Percentiles rank a stretch among this genome's conserved stretches.
Conservation (phyloP, 1,140 invertebrate species). For the Trichomalopsis sarcophagae region DNA sequence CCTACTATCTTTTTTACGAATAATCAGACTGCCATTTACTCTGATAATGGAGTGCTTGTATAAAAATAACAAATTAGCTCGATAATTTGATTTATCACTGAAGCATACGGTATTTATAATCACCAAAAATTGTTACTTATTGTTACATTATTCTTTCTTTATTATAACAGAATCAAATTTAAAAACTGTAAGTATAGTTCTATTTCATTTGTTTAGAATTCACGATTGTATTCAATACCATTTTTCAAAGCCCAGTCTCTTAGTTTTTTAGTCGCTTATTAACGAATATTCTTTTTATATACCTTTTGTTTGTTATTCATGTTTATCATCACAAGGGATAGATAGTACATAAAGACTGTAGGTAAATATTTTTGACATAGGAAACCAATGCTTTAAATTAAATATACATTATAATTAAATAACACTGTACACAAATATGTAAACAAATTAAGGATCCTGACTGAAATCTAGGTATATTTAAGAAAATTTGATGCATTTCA, state of each 20-base stretch:
- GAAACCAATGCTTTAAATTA: constrained; percentile 17
- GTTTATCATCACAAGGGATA: neutral
- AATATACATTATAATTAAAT: neutral
- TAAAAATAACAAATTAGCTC: constrained; percentile 36
- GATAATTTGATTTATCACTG: constrained; percentile 26
- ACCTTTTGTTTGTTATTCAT: neutral
- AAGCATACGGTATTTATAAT: constrained; percentile 13
- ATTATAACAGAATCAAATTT: neutral
- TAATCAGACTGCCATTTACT: constrained; percentile 47
- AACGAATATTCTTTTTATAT: neutral
- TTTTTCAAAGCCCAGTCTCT: neutral
- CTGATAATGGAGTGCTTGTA: constrained; percentile 31
- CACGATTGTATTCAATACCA: neutral
- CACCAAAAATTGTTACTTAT: constrained; percentile 49
- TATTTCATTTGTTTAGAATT: constrained; percentile 18
- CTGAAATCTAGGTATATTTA: constrained; percentile 31
- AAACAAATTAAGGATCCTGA: constrained; percentile 21
- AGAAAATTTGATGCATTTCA: constrained; percentile 10
- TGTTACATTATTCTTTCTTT: constrained; percentile 16
- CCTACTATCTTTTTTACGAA: constrained; percentile 20
- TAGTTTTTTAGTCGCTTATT: constrained; percentile 19
- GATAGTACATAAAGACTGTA: neutral
- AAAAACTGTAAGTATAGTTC: constrained; percentile 20
- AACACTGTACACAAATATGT: neutral
- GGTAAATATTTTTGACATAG: constrained; percentile 24